Evolutionary conservation across 2,888 invertebrate species (phyloP).

Genomic region (Drosophila monieri): DNA sequence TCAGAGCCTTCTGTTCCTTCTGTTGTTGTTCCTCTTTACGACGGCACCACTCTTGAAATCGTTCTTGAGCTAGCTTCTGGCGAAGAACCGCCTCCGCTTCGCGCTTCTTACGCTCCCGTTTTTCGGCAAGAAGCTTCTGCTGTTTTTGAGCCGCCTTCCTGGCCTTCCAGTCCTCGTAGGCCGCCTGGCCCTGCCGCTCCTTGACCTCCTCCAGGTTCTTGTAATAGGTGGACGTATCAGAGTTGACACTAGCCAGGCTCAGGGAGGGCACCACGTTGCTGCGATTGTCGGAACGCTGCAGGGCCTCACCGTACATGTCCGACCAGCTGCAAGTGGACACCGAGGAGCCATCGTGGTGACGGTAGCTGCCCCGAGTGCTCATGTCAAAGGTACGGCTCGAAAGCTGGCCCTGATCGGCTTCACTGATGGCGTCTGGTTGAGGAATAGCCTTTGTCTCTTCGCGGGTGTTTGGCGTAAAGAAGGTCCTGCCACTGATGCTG

Average conservation of each 20-base stretch:
- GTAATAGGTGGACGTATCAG: constrained; percentile 53
- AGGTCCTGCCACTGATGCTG: constrained; percentile 11
- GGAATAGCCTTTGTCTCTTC: background rate
- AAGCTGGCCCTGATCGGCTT: constrained; percentile 23
- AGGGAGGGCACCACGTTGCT: constrained; percentile 77
- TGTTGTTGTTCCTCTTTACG: constrained; percentile 63
- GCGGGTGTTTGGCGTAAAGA: background rate
- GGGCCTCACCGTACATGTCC: constrained; percentile 51
- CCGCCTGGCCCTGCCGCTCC: constrained; percentile 55
- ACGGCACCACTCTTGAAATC: constrained; percentile 78
- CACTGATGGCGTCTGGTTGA: background rate
- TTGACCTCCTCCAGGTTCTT: constrained; percentile 46
- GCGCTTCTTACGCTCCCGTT: constrained; percentile 64
- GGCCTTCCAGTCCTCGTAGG: constrained; percentile 81
- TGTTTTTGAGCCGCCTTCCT: constrained; percentile 74
- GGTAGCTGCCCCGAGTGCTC: constrained; percentile 12
- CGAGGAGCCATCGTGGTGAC: constrained; percentile 47
- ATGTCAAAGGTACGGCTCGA: constrained; percentile 56
- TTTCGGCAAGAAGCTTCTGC: constrained; percentile 57
- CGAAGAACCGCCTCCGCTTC: constrained; percentile 59
- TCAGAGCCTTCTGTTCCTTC: constrained; percentile 12
- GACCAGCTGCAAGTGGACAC: constrained; percentile 61
- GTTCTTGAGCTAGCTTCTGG: constrained; percentile 53
- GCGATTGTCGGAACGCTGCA: constrained; percentile 52
- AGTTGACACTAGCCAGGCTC: constrained; percentile 68